These are phyloP conservation scores for Poeciliopsis paucimaculata DNA, from an alignment of 2,797 vertebrate genomes.

Conservation along the genomic window DNA sequence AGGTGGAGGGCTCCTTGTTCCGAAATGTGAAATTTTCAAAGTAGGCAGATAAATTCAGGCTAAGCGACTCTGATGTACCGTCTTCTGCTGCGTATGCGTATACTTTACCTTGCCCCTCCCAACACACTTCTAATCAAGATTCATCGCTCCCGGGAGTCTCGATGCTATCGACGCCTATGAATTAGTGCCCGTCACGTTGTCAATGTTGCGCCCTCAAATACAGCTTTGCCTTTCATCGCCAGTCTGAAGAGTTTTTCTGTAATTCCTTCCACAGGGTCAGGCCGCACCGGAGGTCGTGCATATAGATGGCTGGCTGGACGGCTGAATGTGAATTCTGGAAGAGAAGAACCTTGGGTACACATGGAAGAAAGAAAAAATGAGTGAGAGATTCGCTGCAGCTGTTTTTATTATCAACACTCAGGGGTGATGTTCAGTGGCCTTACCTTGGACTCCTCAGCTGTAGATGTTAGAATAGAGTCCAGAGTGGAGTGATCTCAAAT, in stretches of 20 bases:
- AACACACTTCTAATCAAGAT: slow-evolving; percentile 72
- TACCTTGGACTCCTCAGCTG: slow-evolving; percentile 16
- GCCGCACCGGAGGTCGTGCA: slow-evolving; percentile 43
- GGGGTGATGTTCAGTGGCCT: slow-evolving; percentile 13
- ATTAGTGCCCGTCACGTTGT: slow-evolving; percentile 68
- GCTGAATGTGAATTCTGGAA: slow-evolving; percentile 30
- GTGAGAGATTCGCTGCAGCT: background rate
- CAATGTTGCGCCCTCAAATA: slow-evolving; percentile 59
- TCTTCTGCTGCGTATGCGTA: slow-evolving; percentile 23
- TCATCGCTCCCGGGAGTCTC: slow-evolving; percentile 59
- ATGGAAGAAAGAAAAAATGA: background rate
- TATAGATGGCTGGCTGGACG: slow-evolving; percentile 37
- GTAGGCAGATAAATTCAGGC: slow-evolving; percentile 63
- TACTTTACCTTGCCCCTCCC: slow-evolving; percentile 3
- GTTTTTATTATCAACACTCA: slow-evolving; percentile 26
- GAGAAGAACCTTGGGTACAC: slow-evolving; percentile 23
- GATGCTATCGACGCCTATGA: slow-evolving; percentile 33
- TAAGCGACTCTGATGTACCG: slow-evolving; percentile 68
- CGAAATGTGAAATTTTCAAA: slow-evolving; percentile 52
- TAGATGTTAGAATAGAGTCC: slow-evolving; percentile 8
- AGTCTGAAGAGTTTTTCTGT: slow-evolving; percentile 37
- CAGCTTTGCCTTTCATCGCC: slow-evolving; percentile 58
- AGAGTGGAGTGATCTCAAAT: background rate
- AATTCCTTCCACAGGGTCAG: slow-evolving; percentile 58
- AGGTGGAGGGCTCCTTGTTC: slow-evolving; percentile 1